A percentile compares a stretch with the other conserved stretches of the same genome.
These are phyloP conservation scores for Carcina quercana DNA, from an alignment of 2,888 invertebrate species.

Conservation along the genomic window DNA sequence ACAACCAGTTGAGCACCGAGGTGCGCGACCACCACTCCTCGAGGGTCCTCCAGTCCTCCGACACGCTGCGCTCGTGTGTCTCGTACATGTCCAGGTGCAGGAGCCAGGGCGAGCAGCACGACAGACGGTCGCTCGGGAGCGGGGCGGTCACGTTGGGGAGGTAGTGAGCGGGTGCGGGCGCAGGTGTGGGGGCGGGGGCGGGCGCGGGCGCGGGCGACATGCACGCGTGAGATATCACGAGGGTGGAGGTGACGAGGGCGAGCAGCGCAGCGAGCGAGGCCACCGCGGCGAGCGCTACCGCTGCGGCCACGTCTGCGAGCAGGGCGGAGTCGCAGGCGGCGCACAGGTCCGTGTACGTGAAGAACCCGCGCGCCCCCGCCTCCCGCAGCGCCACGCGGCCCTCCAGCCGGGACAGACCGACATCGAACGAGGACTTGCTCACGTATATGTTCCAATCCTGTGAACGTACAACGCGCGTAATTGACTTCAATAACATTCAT, in stretches of 20 bases:
- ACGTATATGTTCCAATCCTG: conserved; percentile 93
- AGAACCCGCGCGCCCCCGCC: conserved; percentile 83
- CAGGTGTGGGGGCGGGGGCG: conserved; percentile 17
- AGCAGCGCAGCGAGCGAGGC: conserved; percentile 26
- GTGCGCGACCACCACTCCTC: conserved; percentile 47
- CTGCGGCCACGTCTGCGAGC: conserved; percentile 29
- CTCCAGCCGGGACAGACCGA: conserved; percentile 81
- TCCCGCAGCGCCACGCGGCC: conserved; percentile 82
- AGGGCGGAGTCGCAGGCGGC: conserved; percentile 67
- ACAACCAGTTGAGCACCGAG: conserved; percentile 45
- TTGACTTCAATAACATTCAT: no score
- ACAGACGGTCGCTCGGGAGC: conserved; percentile 20
- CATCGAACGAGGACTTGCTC: conserved; percentile 82
- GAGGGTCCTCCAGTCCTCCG: conserved; percentile 31
- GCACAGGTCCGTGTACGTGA: conserved; percentile 86
- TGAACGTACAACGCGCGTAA: no score
- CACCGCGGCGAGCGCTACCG: conserved; percentile 20
- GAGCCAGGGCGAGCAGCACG: conserved; percentile 46
- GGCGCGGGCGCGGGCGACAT: conserved; percentile 19
- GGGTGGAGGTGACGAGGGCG: conserved; percentile 31
- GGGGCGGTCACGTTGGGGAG: conserved; percentile 11
- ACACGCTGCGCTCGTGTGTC: conserved; percentile 20
- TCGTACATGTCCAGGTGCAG: conserved; percentile 23
- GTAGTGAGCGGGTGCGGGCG: no score
- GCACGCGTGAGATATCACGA: conserved; percentile 20